Base-by-base conservation (phyloP, 2,113 vertebrate species). In the Campylomormyrus tamandua region DNA sequence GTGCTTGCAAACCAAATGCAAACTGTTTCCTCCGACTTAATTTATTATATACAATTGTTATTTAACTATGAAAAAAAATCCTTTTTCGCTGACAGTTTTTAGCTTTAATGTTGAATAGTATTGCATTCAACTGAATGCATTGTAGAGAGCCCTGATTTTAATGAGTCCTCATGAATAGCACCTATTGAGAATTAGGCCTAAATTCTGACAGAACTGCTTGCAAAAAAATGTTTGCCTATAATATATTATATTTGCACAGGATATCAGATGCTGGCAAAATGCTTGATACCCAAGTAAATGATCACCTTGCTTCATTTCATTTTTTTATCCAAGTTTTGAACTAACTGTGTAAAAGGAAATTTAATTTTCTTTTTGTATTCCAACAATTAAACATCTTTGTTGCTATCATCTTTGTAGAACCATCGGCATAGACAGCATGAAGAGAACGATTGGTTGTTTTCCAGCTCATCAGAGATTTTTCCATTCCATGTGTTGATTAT, bases 401-500 rank as follows among this genome's bases (percentile, higher is more conserved):
- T 83, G 83, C 39, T 5, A 6, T 48, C 46, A 2, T 84, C 83
- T n/a, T 48, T n/a, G 35, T 80, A 84, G 45, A 24, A 48, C 45
- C 45, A 84, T 48, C 83, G 15, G 21, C 3, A 46, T 42, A 84
- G 35, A 80, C 49, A 87, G 49, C 27, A 56, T 87, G 87, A 39
- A 45, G 19, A 13, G 52, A 13, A 24, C 4, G 62, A 21, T 88
- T 62, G 56, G 56, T 88, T n/a, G 42, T n/a, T 88, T 45, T 66
- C 87, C 87, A 62, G 53, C 56, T 88, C 35, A 24, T 45, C 35
- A 66, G 87, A 24, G 24, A 66, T 88, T 21, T 46, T 45, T 88
- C 17, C 42, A 11, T 88, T 70, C 62, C 56, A 35, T 87, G 27
- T 87, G 85, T 31, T 88, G 87, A 66, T 88, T 66, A 58, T 62